These are phyloP conservation scores for Lasioglossum marginatum DNA, from an alignment of 2,888 invertebrate species.

Conservation along the genomic window DNA sequence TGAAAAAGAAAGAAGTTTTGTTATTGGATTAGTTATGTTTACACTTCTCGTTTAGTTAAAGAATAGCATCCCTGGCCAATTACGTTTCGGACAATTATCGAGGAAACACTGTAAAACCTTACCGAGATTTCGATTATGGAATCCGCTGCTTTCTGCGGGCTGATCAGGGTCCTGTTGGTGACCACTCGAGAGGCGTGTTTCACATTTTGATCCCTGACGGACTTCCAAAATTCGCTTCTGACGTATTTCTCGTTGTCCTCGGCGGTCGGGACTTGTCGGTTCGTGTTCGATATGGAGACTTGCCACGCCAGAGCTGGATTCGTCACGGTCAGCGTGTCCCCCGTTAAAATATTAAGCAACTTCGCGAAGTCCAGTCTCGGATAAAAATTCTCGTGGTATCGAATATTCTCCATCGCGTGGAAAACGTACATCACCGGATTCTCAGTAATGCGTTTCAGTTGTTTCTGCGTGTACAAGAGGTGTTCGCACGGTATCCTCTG, in stretches of 20 bases:
- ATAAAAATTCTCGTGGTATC: conserved; percentile 88
- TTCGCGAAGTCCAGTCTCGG: conserved; percentile 87
- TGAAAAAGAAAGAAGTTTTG: no score
- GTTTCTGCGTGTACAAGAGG: conserved; percentile 88
- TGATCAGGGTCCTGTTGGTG: conserved; percentile 75
- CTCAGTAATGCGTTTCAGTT: conserved; percentile 89
- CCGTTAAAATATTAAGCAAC: conserved; percentile 87
- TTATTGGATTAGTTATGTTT: no score
- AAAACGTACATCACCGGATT: conserved; percentile 90
- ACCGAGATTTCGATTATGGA: conserved; percentile 81
- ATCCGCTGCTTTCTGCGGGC: conserved; percentile 73
- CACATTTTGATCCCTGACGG: conserved; percentile 43
- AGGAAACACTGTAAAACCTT: conserved; percentile 22
- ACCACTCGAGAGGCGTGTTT: conserved; percentile 44
- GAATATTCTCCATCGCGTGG: conserved; percentile 89
- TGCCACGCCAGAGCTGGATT: conserved; percentile 69
- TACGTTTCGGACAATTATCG: no score
- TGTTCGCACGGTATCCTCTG: conserved; percentile 89
- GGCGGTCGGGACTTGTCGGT: background rate
- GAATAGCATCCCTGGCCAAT: no score
- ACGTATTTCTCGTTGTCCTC: conserved; percentile 24
- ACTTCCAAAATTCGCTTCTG: conserved; percentile 72
- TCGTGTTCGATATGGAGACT: background rate
- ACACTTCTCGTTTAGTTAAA: no score
- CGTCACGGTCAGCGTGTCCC: conserved; percentile 83